Evolutionary conservation across 2,888 invertebrate genomes (phyloP), one percentile per base, ranked within the genome.

Genomic region (Colostygia pectinataria): DNA sequence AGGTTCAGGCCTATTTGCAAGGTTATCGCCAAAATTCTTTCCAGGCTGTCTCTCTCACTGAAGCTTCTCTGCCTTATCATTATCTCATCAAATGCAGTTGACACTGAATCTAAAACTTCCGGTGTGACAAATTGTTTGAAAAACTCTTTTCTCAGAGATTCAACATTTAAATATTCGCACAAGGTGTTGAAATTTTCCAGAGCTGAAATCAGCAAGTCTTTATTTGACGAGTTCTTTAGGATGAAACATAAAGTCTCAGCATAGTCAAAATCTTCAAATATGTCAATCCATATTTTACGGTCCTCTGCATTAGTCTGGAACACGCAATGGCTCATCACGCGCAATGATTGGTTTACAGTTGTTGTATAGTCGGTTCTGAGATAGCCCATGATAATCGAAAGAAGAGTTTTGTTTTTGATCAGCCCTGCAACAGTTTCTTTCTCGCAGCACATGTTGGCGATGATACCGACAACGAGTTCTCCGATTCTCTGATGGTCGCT

Each of bases 401-500:
- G 75, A 18, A 94, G 85, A 18, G 91, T 86, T 8, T 92, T 84
- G 62, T 92, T 91, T 12, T 86, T 79, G 18, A 93, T 87, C 8
- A 94, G 80, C 14, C 84, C 82, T 40, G 88, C 79, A 10, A 94
- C 91, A 1, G 93, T 91, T 52, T 91, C 90, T 47, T 91, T 87
- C 50, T 93, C 91, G 64, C 94, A 94, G 54, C 95, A 94, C 92
- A 97, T 94, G 77, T 98, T 98, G 0, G 94, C 96, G 49, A 97
- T 88, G 43, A 97, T 95, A 4, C 97, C 97, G 9, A 97, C 85
- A 25, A 96, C 85, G 59, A 97, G 95, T 90, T 98, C 98, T 37
- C 92, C 91, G 24, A 95, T 84, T 58, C 96, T 91, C 6, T 92
- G 91, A 27, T 93, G 91, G 37, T 91, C 91, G 25, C 93, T 91